Evolutionary conservation across 2,888 invertebrate species (phyloP).

Genomic region (Ennomos erosarius): DNA sequence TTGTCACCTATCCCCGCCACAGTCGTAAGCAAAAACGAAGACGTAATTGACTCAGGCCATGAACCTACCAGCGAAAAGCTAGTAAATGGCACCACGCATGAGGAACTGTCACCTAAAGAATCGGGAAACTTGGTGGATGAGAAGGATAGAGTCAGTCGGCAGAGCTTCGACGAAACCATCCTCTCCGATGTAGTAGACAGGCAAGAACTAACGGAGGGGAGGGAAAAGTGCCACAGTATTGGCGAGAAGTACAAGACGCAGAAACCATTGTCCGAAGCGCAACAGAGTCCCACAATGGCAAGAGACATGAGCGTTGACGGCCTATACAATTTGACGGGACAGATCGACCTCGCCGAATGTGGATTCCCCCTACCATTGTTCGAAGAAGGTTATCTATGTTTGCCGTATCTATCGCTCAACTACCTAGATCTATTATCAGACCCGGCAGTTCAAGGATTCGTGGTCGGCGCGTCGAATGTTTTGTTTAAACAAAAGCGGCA

Average conservation of each 20-base stretch:
- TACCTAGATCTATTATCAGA: conserved; percentile 97
- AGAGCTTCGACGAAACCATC: conserved; percentile 75
- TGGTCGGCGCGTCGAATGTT: conserved; percentile 99
- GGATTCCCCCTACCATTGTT: conserved; percentile 96
- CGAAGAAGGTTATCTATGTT: conserved; percentile 95
- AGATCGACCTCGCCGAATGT: conserved; percentile 89
- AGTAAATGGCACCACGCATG: conserved; percentile 63
- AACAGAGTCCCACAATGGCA: conserved; percentile 85
- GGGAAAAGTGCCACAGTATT: conserved; percentile 81
- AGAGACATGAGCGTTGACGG: conserved; percentile 88
- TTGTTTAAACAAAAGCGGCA: conserved; percentile 98
- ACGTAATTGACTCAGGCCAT: conserved; percentile 47
- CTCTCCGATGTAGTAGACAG: conserved; percentile 70
- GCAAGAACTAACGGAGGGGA: conserved; percentile 62
- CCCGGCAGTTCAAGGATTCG: conserved; percentile 92
- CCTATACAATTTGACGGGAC: conserved; percentile 87
- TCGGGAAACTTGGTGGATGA: conserved; percentile 74
- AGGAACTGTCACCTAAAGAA: conserved; percentile 75
- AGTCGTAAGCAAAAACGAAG: conserved; percentile 45
- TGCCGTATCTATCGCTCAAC: conserved; percentile 97
- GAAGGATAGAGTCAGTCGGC: conserved; percentile 74
- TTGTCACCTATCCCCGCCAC: conserved; percentile 65
- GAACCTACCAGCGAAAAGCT: conserved; percentile 57
- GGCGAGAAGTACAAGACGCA: conserved; percentile 79
- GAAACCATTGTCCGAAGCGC: conserved; percentile 69